These are phyloP conservation scores for Crotophaga sulcirostris DNA, from an alignment of 2,113 vertebrate species.

Conservation along the genomic window DNA sequence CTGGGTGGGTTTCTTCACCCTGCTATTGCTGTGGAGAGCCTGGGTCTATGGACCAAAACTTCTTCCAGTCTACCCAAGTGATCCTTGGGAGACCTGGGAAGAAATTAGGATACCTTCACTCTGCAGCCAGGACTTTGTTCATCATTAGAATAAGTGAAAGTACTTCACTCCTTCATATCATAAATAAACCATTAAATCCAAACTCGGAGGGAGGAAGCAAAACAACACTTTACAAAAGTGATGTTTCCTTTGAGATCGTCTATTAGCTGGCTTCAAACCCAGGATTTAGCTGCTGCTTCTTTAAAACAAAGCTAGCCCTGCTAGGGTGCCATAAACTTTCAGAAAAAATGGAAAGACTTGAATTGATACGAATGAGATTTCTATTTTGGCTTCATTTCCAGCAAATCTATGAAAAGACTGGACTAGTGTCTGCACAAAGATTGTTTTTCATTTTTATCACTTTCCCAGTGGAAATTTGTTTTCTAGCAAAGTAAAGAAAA, in stretches of 20 bases:
- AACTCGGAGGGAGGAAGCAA: not conserved
- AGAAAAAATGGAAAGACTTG: not conserved
- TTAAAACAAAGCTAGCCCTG: not conserved
- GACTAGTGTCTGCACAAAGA: not conserved
- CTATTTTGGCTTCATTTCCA: not conserved
- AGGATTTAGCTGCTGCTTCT: slow-evolving; percentile 2
- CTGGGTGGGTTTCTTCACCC: not conserved
- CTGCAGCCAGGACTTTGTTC: not conserved
- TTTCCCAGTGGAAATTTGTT: not conserved
- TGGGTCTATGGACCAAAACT: not conserved
- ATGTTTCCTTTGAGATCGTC: not conserved
- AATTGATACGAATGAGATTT: not conserved
- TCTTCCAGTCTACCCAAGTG: not conserved
- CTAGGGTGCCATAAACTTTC: not conserved
- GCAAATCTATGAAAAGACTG: not conserved
- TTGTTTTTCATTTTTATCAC: not conserved
- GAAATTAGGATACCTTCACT: not conserved
- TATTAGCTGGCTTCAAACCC: slow-evolving; percentile 22
- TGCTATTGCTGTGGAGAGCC: not conserved
- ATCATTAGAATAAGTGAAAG: slow-evolving; percentile 6
- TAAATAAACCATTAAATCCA: slow-evolving; percentile 38
- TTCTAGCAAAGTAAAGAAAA: not conserved
- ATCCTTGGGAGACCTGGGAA: not conserved
- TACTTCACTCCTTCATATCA: not conserved
- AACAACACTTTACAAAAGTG: not conserved